A percentile compares a stretch with the other conserved stretches of the same genome.
phyloP scores from a whole-genome alignment of 1,140 invertebrate genomes.

The Listronotus bonariensis region DNA sequence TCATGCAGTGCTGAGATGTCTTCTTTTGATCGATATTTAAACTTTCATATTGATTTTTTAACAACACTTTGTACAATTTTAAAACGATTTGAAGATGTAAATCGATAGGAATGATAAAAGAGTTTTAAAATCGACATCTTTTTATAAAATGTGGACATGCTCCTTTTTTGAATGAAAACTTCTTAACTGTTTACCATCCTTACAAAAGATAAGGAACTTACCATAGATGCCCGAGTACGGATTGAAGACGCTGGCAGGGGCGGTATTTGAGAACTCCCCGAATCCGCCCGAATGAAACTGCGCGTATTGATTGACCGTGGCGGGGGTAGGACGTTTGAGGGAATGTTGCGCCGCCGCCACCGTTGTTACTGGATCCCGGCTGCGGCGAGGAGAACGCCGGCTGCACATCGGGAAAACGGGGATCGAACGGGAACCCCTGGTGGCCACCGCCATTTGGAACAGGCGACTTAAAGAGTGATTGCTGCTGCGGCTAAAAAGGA shows the following conservation, averaged over 20 bases:
- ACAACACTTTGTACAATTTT: too few species aligned
- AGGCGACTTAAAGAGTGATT: slow-evolving; percentile 4
- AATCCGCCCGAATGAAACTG: slow-evolving; percentile 56
- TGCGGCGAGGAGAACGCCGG: slow-evolving; percentile 9
- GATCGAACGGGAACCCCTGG: slow-evolving; percentile 30
- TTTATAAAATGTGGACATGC: too few species aligned
- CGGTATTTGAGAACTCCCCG: slow-evolving; percentile 57
- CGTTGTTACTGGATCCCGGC: neutral
- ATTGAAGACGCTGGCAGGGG: slow-evolving; percentile 58
- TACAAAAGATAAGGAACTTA: slow-evolving; percentile 7
- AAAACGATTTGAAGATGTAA: too few species aligned
- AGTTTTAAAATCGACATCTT: too few species aligned
- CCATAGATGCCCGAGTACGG: slow-evolving; percentile 60
- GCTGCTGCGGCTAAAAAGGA: slow-evolving; percentile 11
- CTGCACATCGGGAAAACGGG: slow-evolving; percentile 25
- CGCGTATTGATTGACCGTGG: slow-evolving; percentile 56
- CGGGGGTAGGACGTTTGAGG: slow-evolving; percentile 34
- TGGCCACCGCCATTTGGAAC: slow-evolving; percentile 17
- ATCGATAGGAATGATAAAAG: too few species aligned
- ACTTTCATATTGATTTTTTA: too few species aligned
- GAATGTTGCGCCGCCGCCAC: slow-evolving; percentile 1
- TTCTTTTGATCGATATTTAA: too few species aligned
- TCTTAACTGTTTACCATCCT: neutral
- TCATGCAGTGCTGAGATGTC: too few species aligned
- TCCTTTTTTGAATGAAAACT: too few species aligned